Evolutionary conservation across 1,140 invertebrate genomes (phyloP), one percentile per base, ranked within the genome.

Genomic region (Lordiphosa collinella): DNA sequence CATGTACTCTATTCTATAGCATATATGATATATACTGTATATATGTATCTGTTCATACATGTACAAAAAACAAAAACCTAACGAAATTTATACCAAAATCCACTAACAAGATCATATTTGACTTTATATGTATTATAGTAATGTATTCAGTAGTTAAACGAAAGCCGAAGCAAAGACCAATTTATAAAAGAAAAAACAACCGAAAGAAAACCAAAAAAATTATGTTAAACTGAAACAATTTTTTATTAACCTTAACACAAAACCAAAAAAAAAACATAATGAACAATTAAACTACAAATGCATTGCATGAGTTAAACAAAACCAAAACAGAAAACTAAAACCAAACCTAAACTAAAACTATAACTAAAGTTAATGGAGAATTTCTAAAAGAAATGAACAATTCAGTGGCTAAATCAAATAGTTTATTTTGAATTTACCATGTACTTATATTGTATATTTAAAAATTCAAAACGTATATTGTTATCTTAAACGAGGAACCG

Each of bases 121-220:
- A 80, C 75, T 75, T 80, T 66, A 82, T 69, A 71, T 80, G 76
- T 80, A 80, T 80, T 80, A 71, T 82, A 80, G 69, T 65, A 82
- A 76, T 70, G 76, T 82, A 80, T 75, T 76, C 71, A 60, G 66
- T 82, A 82, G 66, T 54, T 71, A 64, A 82, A 80, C 51, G 66
- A 67, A 65, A 86, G 74, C 66, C 74, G 80, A 85, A 75, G 75
- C 80, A 86, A 86, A 86, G 80, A 86, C 80, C 80, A 86, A 86
- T 86, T 86, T 86, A 86, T 13, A 16, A 48, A 44, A 32, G 6
- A 31, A 44, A 43, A 34, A 36, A 40, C 49, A 59, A 48, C 35
- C 31, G 35, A 55, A 37, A 8, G 11, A 41, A 35, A 55, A 46
- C 48, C 13, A 38, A 65, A 75, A 67, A 50, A 75, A 76, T 80